phyloP scores from a whole-genome alignment of 2,113 vertebrate species.

The Neomonachus schauinslandi region DNA sequence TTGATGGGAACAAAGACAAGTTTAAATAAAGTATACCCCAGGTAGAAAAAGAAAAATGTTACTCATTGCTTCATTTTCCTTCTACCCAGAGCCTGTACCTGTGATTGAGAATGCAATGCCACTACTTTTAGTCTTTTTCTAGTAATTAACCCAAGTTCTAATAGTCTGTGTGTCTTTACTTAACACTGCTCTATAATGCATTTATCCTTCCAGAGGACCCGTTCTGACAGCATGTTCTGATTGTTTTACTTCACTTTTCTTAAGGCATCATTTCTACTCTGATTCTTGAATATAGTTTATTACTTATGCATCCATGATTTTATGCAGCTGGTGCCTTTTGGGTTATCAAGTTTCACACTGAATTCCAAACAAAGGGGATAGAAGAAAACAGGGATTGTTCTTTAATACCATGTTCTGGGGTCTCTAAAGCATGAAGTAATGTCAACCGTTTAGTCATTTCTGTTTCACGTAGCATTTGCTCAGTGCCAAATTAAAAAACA shows the following conservation, averaged over 20 bases:
- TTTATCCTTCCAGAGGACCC: not conserved
- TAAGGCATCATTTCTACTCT: not conserved
- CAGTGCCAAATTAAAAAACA: not conserved
- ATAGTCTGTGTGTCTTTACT: not conserved
- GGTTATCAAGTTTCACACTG: not conserved
- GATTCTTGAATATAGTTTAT: not conserved
- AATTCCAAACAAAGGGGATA: not conserved
- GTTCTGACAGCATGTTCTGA: not conserved
- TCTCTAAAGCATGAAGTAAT: not conserved
- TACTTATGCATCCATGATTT: not conserved
- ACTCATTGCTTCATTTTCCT: not conserved
- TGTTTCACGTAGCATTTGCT: not conserved
- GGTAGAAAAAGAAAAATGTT: not conserved
- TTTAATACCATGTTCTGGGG: not conserved
- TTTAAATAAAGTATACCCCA: not conserved
- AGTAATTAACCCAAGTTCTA: not conserved
- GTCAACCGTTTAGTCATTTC: not conserved
- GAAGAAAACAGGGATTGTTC: not conserved
- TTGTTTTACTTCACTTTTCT: not conserved
- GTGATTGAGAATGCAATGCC: not conserved
- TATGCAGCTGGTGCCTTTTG: not conserved
- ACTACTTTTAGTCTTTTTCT: not conserved
- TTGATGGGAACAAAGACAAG: not conserved
- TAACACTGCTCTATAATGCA: not conserved
- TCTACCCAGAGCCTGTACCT: not conserved